Base-by-base conservation (phyloP, 2,113 vertebrate genomes). In the Loxodonta africana region DNA sequence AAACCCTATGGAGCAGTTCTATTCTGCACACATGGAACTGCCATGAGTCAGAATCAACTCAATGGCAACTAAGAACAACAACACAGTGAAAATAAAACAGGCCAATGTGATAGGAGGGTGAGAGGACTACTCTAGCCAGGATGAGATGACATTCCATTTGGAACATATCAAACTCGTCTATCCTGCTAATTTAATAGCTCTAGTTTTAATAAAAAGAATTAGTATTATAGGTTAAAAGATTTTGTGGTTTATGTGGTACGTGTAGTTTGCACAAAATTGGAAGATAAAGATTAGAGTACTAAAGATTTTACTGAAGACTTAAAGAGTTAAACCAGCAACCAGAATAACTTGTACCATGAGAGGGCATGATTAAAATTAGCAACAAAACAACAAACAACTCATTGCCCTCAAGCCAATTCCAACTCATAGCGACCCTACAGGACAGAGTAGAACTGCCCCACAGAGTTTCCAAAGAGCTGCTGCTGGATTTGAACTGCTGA, bases 241-340 rank as follows among this genome's bases (percentile, higher is more conserved):
- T 91, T 93, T 81, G 7, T 73, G 41, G 60, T 85, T 60, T 91
- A 91, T 81, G 7, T 73, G 41, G 60, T 85, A 62, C 80, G 57
- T 76, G 0, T n/a, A 48, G 12, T 80, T 96, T 91, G 14, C 76
- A 88, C 20, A 83, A 93, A 85, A 81, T 37, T 76, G 30, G 80
- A 37, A 73, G 65, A 2, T 77, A 63, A 60, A 63, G 76, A 81
- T 51, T 80, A 28, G 37, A n/a, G 5, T 41, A 82, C n/a, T 76
- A 17, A 30, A 53, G 25, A n/a, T 83, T 89, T 96, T 80, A n/a
- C 81, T 48, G 33, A 96, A 92, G 76, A 84, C 69, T 73, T 60
- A 92, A 95, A 91, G 62, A 92, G 63, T 94, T 84, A 88, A 94
- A 85, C 62, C 41, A 83, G 46, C 48, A 53, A 51, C 37, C 65